Conservation (phyloP, 1,140 invertebrate species). For the Agrypnia vestita region DNA sequence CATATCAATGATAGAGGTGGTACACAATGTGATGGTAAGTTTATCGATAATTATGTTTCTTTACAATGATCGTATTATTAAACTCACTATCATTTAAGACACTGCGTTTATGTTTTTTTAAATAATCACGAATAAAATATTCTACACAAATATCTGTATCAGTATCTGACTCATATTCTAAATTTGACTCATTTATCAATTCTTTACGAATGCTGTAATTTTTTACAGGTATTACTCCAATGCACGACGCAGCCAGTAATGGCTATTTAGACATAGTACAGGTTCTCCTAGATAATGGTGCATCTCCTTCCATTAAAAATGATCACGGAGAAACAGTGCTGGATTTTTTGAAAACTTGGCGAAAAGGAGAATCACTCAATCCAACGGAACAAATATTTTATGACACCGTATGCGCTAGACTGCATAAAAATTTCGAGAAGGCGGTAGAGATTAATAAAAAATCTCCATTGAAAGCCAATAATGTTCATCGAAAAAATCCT, state of each 20-base stretch:
- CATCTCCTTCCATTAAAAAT: conserved; percentile 80
- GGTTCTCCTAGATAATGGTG: conserved; percentile 80
- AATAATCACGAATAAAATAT: too few relatives aligned
- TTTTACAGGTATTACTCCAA: conserved; percentile 75
- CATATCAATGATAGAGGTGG: conserved; percentile 91
- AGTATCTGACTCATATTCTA: too few relatives aligned
- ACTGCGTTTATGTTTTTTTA: too few relatives aligned
- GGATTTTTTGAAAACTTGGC: conserved; percentile 75
- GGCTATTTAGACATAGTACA: conserved; percentile 79
- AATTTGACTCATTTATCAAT: background rate
- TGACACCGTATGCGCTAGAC: conserved; percentile 72
- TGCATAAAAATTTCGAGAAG: conserved; percentile 70
- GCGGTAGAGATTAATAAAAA: conserved; percentile 53
- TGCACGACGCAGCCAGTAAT: conserved; percentile 83
- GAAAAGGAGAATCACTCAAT: conserved; percentile 69
- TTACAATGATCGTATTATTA: background rate
- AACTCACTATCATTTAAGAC: too few relatives aligned
- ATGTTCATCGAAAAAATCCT: conserved; percentile 19
- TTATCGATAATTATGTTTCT: conserved; percentile 17
- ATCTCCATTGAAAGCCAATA: conserved; percentile 21
- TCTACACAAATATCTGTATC: too few relatives aligned
- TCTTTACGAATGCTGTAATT: background rate
- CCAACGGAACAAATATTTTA: conserved; percentile 73
- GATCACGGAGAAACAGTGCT: conserved; percentile 82
- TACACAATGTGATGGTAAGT: conserved; percentile 79